Percentiles rank a stretch among this genome's conserved stretches.
phyloP scores from a whole-genome alignment of 2,113 vertebrate species.

The Pao palembangensis region DNA sequence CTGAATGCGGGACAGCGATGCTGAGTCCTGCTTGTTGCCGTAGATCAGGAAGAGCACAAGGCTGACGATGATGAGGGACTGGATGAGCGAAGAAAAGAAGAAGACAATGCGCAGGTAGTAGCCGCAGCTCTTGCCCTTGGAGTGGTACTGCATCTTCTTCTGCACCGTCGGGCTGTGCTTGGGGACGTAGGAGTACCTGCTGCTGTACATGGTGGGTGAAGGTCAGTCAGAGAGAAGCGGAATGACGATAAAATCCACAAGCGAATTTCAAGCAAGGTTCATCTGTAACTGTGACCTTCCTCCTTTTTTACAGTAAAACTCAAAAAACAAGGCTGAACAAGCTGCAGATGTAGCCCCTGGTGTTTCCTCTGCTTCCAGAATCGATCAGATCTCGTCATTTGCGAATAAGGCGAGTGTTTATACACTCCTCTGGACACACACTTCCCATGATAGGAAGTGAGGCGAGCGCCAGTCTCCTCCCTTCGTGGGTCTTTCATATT shows the following conservation, averaged over 20 bases:
- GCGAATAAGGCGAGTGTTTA: constrained; percentile 49
- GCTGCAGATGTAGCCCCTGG: constrained; percentile 6
- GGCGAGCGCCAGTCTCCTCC: constrained; percentile 33
- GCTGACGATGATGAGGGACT: constrained; percentile 90
- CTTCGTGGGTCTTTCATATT: background rate
- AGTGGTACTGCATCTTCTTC: constrained; percentile 53
- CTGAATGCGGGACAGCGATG: constrained; percentile 65
- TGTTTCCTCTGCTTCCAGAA: constrained; percentile 44
- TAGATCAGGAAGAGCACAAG: constrained; percentile 94
- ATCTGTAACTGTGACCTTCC: background rate
- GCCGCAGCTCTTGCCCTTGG: constrained; percentile 71
- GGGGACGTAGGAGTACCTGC: constrained; percentile 66
- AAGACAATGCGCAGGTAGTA: constrained; percentile 90
- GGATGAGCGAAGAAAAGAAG: constrained; percentile 89
- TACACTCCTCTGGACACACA: constrained; percentile 47
- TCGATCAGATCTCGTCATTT: constrained; percentile 30
- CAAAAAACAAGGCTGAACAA: background rate
- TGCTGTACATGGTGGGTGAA: constrained; percentile 73
- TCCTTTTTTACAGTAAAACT: constrained; percentile 4
- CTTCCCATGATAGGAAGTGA: constrained; percentile 42
- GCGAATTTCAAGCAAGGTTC: constrained; percentile 19
- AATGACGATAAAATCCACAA: background rate
- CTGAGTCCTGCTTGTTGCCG: constrained; percentile 76
- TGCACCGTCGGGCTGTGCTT: constrained; percentile 67
- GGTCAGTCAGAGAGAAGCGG: background rate